Conservation (phyloP, 2,797 vertebrate species). For the Meriones psammophilus region DNA sequence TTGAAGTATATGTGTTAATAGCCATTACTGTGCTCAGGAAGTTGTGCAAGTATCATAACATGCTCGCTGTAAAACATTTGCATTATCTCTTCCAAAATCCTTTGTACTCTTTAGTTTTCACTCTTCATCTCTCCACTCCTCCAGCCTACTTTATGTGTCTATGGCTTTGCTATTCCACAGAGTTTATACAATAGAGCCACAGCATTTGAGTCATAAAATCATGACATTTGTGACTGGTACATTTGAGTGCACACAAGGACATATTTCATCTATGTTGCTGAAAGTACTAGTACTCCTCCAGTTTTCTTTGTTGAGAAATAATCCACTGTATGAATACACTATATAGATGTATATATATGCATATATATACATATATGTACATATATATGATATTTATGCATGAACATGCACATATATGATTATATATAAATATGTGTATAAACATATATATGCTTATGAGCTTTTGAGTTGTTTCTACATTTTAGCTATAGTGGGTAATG, state of each 20-base stretch:
- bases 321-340: neutral
- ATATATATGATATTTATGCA: neutral
- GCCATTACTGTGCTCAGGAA: neutral
- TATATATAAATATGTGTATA: neutral
- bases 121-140: fast-evolving
- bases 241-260: neutral
- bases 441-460: neutral
- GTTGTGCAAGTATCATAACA: neutral
- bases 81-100: neutral
- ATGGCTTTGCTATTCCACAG: neutral
- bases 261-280: neutral
- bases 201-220: neutral
- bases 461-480: neutral
- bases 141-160: neutral
- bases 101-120: too few species aligned
- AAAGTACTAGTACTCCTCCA: neutral
- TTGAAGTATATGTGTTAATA: neutral
- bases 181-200: neutral
- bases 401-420: neutral
- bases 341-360: fast-evolving
- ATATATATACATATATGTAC: neutral
- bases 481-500: neutral
- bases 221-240: neutral
- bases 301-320: neutral
- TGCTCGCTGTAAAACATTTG: neutral